Base-by-base conservation (phyloP, 92 coral and sea anemone species). In the Zoanthus sansibaricus region DNA sequence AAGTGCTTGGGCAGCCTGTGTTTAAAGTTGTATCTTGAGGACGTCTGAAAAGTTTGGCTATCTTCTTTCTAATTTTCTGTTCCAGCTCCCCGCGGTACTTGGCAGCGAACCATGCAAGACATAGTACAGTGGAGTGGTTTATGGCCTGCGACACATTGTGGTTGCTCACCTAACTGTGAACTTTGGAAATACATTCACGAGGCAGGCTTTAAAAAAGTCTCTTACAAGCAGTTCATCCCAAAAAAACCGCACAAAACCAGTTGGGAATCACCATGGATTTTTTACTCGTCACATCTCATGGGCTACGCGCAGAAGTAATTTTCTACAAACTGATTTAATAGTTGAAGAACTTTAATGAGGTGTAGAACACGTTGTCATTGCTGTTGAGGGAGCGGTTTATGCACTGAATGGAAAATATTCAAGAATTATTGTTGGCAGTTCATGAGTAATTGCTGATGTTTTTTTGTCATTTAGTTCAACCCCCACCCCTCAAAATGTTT, bases 11-110 rank as follows among this genome's bases (percentile, higher is more conserved):
- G 42, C 42, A 2, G 42, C 42, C 42, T 37, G 42, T 37, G 42
- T 37, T 4, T 37, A 37, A 37, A 37, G 42, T 0, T 37, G 42
- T 37, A 37, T 37, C 2, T 2, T 62, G 0, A 62, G 18, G 31
- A 62, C 8, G 12, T 62, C 16, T 16, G 20, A 62, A 62, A 11
- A 62, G 7, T 0, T 62, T 62, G 8, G 16, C 21, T 62, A 7
- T 17, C 8, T 5, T 3, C 20, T 62, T 20, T 20, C 71, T 7
- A 7, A 10, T 55, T 77, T 3, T 56, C 6, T 55, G 17, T 32
- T 77, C 37, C 71, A 77, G 83, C 51, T 7, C 83, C 70, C 47
- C 69, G 70, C 15, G 83, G 83, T 37, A 77, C 83, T 14, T 77
- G 46, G 71, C 83, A 77, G 83, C 70, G 71, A 11, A 62, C 62